These are phyloP conservation scores for Phasia obesa DNA, from an alignment of 2,888 invertebrate genomes.

Conservation along the genomic window DNA sequence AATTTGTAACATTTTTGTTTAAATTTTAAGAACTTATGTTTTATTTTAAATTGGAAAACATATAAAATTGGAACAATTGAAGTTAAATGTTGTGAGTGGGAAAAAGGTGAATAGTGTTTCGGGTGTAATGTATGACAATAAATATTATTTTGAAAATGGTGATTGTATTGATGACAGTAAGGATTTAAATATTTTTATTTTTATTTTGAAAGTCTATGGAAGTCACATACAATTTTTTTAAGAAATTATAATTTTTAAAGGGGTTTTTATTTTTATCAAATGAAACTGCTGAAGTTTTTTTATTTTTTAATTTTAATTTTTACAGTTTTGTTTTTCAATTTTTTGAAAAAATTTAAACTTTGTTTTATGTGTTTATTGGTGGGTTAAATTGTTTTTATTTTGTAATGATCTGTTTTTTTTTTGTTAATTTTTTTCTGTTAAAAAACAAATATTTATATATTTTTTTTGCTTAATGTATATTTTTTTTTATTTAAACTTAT, in stretches of 20 bases:
- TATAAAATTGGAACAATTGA: constrained; percentile 26
- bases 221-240: background rate
- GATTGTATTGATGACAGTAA: background rate
- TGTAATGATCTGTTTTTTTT: constrained; percentile 40
- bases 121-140: constrained; percentile 2
- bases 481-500: constrained; percentile 59
- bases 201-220: background rate
- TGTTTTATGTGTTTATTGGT: constrained; percentile 53
- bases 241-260: constrained; percentile 10
- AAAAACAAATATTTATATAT: constrained; percentile 9
- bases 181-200: too few relatives aligned
- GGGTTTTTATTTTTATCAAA: constrained; percentile 29
- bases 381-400: constrained; percentile 58
- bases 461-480: constrained; percentile 33
- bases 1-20: constrained; percentile 32
- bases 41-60: constrained; percentile 18
- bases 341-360: constrained; percentile 47
- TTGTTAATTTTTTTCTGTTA: constrained; percentile 37
- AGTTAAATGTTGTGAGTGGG: background rate
- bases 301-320: constrained; percentile 35
- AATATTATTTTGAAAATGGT: background rate
- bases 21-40: constrained; percentile 4
- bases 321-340: too few relatives aligned
- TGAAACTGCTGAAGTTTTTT: constrained; percentile 6
- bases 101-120: background rate